These are phyloP conservation scores for Charina bottae DNA, from an alignment of 2,113 vertebrate species.

Conservation along the genomic window DNA sequence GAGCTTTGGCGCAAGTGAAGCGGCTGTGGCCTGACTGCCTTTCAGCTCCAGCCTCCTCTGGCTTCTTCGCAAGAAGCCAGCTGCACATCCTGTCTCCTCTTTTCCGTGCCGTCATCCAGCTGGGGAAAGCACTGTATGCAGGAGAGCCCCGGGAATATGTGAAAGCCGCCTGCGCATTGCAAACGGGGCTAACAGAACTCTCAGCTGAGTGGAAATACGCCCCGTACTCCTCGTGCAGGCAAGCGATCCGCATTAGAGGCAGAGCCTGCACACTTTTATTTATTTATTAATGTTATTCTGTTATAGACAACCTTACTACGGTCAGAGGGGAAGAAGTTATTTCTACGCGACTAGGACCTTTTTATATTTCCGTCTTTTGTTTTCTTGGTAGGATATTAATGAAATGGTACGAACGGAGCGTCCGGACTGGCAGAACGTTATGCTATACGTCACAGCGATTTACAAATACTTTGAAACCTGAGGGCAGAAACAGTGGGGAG, in stretches of 20 bases:
- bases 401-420: conserved; percentile 95
- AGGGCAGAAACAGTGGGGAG: conserved; percentile 48
- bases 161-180: neutral
- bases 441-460: conserved; percentile 96
- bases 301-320: neutral
- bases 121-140: neutral
- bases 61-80: neutral
- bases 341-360: neutral
- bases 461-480: conserved; percentile 99
- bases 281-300: neutral
- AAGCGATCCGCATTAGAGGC: neutral
- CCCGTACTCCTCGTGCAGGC: neutral
- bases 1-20: neutral
- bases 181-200: neutral
- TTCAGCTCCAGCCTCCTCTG: too few relatives aligned
- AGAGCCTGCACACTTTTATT: neutral
- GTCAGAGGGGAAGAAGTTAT: neutral
- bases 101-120: too few relatives aligned
- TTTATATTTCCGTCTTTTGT: conserved; percentile 4
- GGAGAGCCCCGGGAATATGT: neutral
- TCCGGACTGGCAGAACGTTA: conserved; percentile 95
- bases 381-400: conserved; percentile 86
- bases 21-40: neutral
- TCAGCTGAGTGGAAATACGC: too few relatives aligned
- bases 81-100: neutral